Conservation (phyloP, 2,797 vertebrate species). For the Enteromius argenteus region DNA sequence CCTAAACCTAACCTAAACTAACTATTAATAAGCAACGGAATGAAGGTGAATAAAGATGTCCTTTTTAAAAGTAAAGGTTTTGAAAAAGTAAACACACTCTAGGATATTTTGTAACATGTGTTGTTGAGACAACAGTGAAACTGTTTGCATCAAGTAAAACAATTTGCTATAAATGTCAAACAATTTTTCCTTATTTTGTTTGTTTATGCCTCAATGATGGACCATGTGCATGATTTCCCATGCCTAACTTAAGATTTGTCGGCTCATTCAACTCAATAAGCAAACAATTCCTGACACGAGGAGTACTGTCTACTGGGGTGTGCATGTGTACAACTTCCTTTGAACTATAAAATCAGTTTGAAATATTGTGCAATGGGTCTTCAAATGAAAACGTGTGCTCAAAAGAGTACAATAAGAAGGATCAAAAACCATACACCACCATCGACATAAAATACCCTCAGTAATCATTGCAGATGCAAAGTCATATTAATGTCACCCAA, state of each 20-base stretch:
- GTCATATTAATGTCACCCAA: slow-evolving; percentile 65
- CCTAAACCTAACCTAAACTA: no score
- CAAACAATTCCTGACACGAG: slow-evolving; percentile 34
- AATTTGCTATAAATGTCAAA: background rate
- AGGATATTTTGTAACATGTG: background rate
- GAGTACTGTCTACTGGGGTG: background rate
- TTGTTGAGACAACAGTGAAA: slow-evolving; percentile 5
- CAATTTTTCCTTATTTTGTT: slow-evolving; percentile 13
- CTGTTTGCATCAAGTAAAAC: background rate
- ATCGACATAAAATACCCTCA: slow-evolving; percentile 26
- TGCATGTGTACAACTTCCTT: background rate
- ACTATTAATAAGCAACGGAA: no score
- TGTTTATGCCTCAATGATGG: background rate
- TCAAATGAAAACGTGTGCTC: background rate
- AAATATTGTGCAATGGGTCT: background rate
- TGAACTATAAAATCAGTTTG: slow-evolving; percentile 15
- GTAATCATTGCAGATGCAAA: slow-evolving; percentile 62
- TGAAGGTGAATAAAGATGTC: background rate
- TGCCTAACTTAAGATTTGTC: background rate
- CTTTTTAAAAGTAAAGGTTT: no score
- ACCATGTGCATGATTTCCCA: slow-evolving; percentile 18
- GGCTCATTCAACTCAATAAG: slow-evolving; percentile 23
- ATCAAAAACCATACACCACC: slow-evolving; percentile 7
- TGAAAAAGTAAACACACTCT: background rate
- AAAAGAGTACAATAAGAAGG: slow-evolving; percentile 8